Base-by-base conservation (phyloP, 2,888 invertebrate genomes). In the Agrochola lota region DNA sequence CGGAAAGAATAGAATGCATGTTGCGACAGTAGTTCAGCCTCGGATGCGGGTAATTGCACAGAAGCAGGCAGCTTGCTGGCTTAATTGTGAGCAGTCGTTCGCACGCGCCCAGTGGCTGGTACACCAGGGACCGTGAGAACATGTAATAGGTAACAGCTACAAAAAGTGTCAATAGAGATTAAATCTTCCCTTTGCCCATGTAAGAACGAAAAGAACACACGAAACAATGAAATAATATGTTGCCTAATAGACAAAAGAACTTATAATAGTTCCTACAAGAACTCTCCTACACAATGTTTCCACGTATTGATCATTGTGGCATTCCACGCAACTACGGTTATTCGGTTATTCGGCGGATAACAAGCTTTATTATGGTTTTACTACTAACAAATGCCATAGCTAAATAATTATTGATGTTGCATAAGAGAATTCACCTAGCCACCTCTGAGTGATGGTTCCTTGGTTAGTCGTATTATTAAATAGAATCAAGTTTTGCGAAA, bases 191-290 rank as follows among this genome's bases (percentile, higher is more conserved):
- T 91, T 88, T 88, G 90, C 89, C 91, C 92, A 91, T 91, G 89
- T 91, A 91, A 90, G 88, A 90, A 91, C 85, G 89, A 91, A 92
- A 92, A 88, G 87, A 86, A 90, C 87, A 86, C 89, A 90, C 89
- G 87, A 89, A 92, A 95, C 95, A 95, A 95, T 94, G 92, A 92
- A 91, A 93, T 94, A 95, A 93, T 93, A 90, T 89, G 93, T 95
- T 94, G 92, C 94, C 87, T 90, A 93, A 93, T 88, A 85, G 75
- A 83, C 84, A 92, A 94, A 69, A 92, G 83, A 79, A 85, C 78
- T 40, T 78, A 57, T 75, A 83, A 79, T 81, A 64, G 80, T 68
- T 69, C 20, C 69, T 69, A 77, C 72, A 85, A 88, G 83, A 91
- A 90, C 86, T 90, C 89, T 82, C 81, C 80, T 81, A 87, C 85